Evolutionary conservation across 2,797 vertebrate genomes (phyloP), one percentile per base, ranked within the genome.

Genomic region (Argentina silus): DNA sequence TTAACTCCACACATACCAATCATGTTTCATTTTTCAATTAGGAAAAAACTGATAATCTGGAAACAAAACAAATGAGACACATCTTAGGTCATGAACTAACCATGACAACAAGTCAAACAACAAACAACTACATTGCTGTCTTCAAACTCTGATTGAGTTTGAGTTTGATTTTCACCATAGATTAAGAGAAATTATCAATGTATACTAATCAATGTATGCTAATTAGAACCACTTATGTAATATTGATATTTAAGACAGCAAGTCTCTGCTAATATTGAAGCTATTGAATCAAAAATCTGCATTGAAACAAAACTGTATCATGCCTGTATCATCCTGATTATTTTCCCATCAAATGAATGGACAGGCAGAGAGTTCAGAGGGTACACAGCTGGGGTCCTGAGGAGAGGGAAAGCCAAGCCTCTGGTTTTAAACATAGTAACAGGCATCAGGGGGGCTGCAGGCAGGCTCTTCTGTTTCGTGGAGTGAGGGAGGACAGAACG

Each of bases 341-440:
- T 21, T 48, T 64, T 21, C 43, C 64, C 45, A 66, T 8, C 64
- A 4, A 66, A 66, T 50, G 45, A 23, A 66, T 14, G 19, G 47
- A 66, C 4, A 19, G 47, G 44, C 10, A 15, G 36, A n/a, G 36
- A 43, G 60, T 60, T 60, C 57, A 27, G 12, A 43, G 36, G 27
- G 11, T 3, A 15, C 27, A 8, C 75, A 73, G 55, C 68, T 42
- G 70, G 66, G 64, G 69, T 84, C 74, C 83, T 64, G 10, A 12
- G 75, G 84, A 80, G 77, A 78, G 77, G 81, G 83, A 19, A 19
- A 69, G 63, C 23, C 23, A 82, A 76, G 84, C 79, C 82, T 85
- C 80, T 84, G 84, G 66, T 83, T 89, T 89, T 83, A 85, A 84
- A 87, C 76, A 78, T 73, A 83, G 87, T 69, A 81, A 36, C 48